Percentiles rank a stretch among this genome's conserved stretches.
phyloP scores from a whole-genome alignment of 2,797 vertebrate species.

The Anolis apletophallus region DNA sequence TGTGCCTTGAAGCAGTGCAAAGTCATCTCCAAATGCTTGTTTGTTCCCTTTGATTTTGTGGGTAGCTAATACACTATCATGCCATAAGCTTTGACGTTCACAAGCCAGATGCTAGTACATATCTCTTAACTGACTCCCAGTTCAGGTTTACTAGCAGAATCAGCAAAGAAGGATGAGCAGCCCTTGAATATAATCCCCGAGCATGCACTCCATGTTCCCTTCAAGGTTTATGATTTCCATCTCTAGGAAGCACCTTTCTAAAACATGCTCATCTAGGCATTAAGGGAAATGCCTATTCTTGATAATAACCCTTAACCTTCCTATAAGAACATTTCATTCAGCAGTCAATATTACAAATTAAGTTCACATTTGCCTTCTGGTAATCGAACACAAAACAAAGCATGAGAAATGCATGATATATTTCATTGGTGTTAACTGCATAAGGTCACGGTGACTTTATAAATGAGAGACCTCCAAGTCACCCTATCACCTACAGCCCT shows the following conservation, averaged over 20 bases:
- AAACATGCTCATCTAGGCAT: not conserved
- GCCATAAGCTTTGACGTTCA: not conserved
- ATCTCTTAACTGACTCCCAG: not conserved
- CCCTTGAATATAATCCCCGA: not conserved
- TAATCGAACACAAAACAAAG: no score
- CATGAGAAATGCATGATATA: no score
- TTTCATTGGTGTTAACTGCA: no score
- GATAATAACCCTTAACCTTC: no score
- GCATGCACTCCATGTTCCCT: not conserved
- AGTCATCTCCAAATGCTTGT: not conserved
- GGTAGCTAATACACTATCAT: not conserved
- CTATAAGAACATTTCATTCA: no score
- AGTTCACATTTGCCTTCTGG: no score
- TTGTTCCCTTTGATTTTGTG: not conserved
- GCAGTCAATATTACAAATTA: no score
- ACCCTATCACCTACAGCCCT: no score
- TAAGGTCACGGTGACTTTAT: no score
- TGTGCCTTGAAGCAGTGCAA: not conserved
- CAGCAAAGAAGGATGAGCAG: not conserved
- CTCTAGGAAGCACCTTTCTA: not conserved
- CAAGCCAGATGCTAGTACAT: not conserved
- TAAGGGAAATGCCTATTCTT: no score
- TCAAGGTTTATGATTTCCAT: not conserved
- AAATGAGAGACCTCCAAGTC: no score
- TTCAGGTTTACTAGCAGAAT: not conserved